phyloP scores from a whole-genome alignment of 2,113 vertebrate genomes.

The Clinocottus analis region DNA sequence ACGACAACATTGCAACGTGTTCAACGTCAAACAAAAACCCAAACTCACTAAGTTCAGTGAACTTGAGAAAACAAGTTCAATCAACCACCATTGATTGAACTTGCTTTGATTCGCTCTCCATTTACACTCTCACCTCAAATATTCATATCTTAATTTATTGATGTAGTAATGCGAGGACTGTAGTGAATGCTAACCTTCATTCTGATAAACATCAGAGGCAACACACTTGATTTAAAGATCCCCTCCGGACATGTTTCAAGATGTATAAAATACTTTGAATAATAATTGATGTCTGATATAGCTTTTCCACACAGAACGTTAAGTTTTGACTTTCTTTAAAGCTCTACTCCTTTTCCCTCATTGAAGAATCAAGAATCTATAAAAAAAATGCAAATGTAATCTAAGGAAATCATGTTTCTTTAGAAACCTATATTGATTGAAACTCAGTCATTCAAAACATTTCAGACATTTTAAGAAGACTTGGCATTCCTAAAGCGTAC shows the following conservation, averaged over 20 bases:
- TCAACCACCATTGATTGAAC: not conserved
- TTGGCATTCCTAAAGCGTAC: not conserved
- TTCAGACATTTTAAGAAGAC: not conserved
- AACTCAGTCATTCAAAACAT: not conserved
- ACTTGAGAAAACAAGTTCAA: not conserved
- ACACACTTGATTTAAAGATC: not conserved
- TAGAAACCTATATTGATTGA: not conserved
- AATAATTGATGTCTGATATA: not conserved
- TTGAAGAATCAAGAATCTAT: not conserved
- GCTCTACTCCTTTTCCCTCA: not conserved
- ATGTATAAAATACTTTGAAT: not conserved
- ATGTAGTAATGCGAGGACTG: not conserved
- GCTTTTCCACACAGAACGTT: not conserved
- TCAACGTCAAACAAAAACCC: not conserved
- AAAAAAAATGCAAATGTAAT: not conserved
- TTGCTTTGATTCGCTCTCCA: not conserved
- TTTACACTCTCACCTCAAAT: not conserved
- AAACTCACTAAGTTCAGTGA: not conserved
- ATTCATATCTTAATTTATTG: not conserved
- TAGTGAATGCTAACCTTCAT: not conserved
- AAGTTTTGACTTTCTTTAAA: not conserved
- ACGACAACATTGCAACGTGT: not conserved
- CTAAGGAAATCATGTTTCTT: not conserved
- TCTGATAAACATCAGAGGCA: not conserved
- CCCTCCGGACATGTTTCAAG: slow-evolving; percentile 6